phyloP scores from a whole-genome alignment of 1,140 invertebrate species.

The Polyergus mexicanus region DNA sequence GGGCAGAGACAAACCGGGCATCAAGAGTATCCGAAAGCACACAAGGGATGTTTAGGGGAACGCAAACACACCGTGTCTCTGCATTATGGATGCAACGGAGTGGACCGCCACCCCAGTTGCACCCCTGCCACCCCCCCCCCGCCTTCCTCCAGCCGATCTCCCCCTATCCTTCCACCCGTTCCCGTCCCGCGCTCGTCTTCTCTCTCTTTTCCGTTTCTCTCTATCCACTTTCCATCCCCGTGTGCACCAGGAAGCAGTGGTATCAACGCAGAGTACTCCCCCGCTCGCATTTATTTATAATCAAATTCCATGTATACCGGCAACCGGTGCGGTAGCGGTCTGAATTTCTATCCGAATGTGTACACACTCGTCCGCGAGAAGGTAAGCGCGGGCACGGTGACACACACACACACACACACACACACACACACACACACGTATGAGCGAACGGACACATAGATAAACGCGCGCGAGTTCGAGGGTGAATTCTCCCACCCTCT shows the following conservation, averaged over 20 bases:
- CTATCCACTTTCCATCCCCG: conserved; percentile 59
- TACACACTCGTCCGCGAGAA: conserved; percentile 72
- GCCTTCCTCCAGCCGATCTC: background rate
- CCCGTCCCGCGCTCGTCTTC: conserved; percentile 62
- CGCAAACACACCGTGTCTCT: conserved; percentile 81
- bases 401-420: conserved; percentile 11
- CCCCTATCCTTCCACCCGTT: conserved; percentile 42
- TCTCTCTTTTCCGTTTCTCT: conserved; percentile 56
- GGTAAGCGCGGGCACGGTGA: conserved; percentile 50
- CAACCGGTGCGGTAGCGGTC: conserved; percentile 79
- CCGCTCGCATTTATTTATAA: conserved; percentile 86
- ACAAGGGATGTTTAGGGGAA: conserved; percentile 83
- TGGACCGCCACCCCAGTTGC: conserved; percentile 76
- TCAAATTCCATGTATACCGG: conserved; percentile 85
- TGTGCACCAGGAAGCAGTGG: no score
- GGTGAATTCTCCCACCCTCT: conserved; percentile 69
- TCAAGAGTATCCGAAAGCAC: conserved; percentile 80
- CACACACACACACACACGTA: background rate
- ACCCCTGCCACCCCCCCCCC: conserved; percentile 10
- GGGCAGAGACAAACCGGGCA: conserved; percentile 81
- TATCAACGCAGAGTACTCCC: no score
- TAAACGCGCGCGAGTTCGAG: conserved; percentile 67
- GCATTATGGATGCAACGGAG: conserved; percentile 86
- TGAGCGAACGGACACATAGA: conserved; percentile 45
- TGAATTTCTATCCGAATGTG: conserved; percentile 83